Conservation (phyloP, 2,888 invertebrate genomes). For the Callosobruchus maculatus region DNA sequence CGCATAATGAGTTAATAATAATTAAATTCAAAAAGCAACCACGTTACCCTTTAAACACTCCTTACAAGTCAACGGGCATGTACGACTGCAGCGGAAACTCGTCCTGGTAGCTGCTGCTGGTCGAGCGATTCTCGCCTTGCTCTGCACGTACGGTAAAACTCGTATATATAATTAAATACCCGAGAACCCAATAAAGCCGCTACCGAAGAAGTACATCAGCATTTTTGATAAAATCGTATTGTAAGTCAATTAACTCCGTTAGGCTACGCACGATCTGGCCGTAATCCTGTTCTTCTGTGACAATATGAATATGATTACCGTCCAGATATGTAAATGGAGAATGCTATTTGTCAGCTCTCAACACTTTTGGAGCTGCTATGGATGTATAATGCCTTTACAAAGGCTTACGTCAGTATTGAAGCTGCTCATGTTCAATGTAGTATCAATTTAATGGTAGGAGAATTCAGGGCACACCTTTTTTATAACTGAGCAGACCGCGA, state of each 20-base stretch:
- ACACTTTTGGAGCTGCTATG: not conserved
- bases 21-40: not conserved
- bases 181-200: not conserved
- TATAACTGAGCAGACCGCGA: no score
- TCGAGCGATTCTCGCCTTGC: not conserved
- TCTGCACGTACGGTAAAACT: not conserved
- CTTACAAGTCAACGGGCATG: not conserved
- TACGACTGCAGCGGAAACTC: not conserved
- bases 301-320: conserved; percentile 17
- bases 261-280: conserved; percentile 9
- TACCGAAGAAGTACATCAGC: not conserved
- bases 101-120: not conserved
- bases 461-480: no score
- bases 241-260: conserved; percentile 11
- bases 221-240: conserved; percentile 7
- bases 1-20: not conserved
- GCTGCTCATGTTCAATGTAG: no score
- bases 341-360: not conserved
- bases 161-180: not conserved
- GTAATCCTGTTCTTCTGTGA: conserved; percentile 12
- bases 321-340: conserved; percentile 14
- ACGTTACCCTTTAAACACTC: not conserved
- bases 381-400: not conserved
- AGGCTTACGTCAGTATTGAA: no score
- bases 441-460: no score